A percentile compares a stretch with the other conserved stretches of the same genome.
phyloP scores from a whole-genome alignment of 2,113 vertebrate species.

The Epinephelus lanceolatus region DNA sequence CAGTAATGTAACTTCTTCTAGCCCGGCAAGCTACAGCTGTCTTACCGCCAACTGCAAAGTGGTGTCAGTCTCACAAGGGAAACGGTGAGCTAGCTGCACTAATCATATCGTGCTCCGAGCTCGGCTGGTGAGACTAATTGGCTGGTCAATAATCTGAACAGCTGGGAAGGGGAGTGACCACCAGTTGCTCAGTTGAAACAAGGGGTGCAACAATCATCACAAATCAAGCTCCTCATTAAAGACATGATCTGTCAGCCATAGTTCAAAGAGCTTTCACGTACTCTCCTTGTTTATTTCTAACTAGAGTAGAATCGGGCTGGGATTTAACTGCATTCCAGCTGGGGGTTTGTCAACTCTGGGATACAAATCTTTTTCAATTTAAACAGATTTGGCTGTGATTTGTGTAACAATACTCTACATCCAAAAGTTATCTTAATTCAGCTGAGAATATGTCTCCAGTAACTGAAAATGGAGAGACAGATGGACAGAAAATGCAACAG shows the following conservation, averaged over 20 bases:
- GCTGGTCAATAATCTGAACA: constrained; percentile 63
- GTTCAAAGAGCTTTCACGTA: constrained; percentile 16
- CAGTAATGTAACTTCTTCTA: constrained; percentile 34
- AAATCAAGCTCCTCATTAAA: constrained; percentile 67
- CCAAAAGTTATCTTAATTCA: neutral
- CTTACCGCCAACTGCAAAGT: constrained; percentile 50
- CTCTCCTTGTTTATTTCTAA: constrained; percentile 4
- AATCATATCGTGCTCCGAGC: constrained; percentile 47
- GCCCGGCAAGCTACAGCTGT: constrained; percentile 24
- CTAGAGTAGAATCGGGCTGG: neutral
- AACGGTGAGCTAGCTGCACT: constrained; percentile 51
- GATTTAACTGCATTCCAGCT: neutral
- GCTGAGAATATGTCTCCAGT: neutral
- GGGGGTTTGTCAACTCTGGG: neutral
- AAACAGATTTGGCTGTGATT: neutral
- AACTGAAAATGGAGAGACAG: neutral
- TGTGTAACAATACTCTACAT: neutral
- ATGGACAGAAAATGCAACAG: neutral
- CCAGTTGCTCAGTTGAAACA: constrained; percentile 50
- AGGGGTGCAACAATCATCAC: constrained; percentile 33
- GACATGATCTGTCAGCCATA: constrained; percentile 30
- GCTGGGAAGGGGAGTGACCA: constrained; percentile 46
- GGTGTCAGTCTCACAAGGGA: constrained; percentile 36
- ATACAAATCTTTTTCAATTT: neutral
- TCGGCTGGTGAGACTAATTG: constrained; percentile 62